Conservation (phyloP, 2,113 vertebrate species). For the Bubo blakistoni region DNA sequence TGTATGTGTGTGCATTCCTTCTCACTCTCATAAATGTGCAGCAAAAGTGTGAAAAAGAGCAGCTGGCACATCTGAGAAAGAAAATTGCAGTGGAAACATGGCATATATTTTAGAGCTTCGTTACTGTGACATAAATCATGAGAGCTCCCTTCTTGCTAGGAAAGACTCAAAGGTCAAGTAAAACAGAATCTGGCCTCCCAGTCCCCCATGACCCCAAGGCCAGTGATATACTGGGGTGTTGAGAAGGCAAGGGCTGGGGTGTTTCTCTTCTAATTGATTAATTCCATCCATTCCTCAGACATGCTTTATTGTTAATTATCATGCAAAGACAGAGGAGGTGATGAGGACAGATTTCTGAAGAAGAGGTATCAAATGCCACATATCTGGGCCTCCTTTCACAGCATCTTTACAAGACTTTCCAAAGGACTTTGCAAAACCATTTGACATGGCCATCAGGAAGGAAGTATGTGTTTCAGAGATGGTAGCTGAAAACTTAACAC, state of each 20-base stretch:
- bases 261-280: not conserved
- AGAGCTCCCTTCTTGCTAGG: not conserved
- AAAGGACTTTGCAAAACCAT: not conserved
- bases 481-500: not conserved
- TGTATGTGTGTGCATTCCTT: conserved; percentile 55
- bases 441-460: not conserved
- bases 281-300: not conserved
- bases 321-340: not conserved
- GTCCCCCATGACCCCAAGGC: not conserved
- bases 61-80: conserved; percentile 62
- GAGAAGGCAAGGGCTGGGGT: not conserved
- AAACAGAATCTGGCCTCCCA: not conserved
- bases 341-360: not conserved
- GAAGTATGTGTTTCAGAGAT: not conserved
- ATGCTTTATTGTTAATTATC: not conserved
- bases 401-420: not conserved
- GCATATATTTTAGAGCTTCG: not conserved
- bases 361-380: rapidly evolving
- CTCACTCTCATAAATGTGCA: conserved; percentile 68
- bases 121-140: not conserved
- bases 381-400: not conserved
- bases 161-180: not conserved
- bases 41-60: conserved; percentile 67
- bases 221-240: not conserved
- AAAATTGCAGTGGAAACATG: conserved; percentile 50